Evolutionary conservation across 2,888 invertebrate genomes (phyloP), one percentile per base, ranked within the genome.

Genomic region (Lissonota sp.): DNA sequence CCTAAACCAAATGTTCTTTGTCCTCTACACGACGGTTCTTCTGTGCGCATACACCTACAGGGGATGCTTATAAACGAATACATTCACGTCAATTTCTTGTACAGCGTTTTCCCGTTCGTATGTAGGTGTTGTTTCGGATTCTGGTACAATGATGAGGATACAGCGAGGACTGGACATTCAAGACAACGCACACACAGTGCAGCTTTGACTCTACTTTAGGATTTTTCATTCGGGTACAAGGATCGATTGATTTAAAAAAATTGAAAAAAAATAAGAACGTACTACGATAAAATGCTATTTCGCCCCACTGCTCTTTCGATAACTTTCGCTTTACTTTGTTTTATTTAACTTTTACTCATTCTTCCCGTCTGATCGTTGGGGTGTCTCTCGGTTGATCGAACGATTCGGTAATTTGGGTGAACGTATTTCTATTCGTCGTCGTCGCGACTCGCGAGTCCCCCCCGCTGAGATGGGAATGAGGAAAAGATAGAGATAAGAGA

Each of bases 381-480:
- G 80, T 64, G 77, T 67, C 78, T n/a, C n/a, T 71, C 66, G 78
- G 66, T 77, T 81, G 81, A 81, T 81, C 78, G 78, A 81, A 74
- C 78, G 71, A 78, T 71, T 76, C 55, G 44, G 77, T 74, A 83
- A 80, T 83, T 80, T 83, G 70, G 74, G 57, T 57, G 60, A 70
- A 72, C 73, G 70, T 77, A 80, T 83, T 83, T 83, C 44, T 74
- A 80, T 80, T 74, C 77, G 79, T 78, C 69, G 81, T 71, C 77
- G 53, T n/a, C n/a, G n/a, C n/a, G n/a, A n/a, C n/a, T n/a, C n/a
- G n/a, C 55, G 16, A 62, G 40, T n/a, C n/a, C 55, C 63, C 80
- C 62, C 55, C 51, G 71, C 46, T 57, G 77, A 70, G 62, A 79
- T 10, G 69, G 58, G 71, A 71, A 73, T 71, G 62, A 67, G 62